A percentile compares a stretch with the other conserved stretches of the same genome.
These are phyloP conservation scores for Eucidaris tribuloides DNA, from an alignment of 35 echinoderm and acorn worm genomes.

Conservation along the genomic window DNA sequence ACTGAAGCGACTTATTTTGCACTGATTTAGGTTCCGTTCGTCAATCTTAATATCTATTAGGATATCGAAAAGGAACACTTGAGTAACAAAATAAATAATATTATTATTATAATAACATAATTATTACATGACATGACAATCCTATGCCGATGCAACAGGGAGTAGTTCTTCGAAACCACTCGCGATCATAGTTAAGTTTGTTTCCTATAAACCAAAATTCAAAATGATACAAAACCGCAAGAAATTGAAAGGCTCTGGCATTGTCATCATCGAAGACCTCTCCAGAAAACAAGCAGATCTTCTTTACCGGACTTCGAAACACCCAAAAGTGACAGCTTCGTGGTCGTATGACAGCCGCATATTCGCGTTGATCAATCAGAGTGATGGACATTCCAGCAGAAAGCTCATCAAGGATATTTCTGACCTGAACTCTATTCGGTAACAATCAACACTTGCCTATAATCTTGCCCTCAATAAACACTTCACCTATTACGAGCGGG, in stretches of 20 bases:
- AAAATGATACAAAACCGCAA: not conserved
- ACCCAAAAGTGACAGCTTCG: not conserved
- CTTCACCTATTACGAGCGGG: too few species aligned
- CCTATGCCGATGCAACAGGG: too few species aligned
- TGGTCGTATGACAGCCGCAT: not conserved
- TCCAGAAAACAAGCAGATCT: conserved; percentile 3
- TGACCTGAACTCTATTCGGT: not conserved
- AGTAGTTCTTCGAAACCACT: too few species aligned
- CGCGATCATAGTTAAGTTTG: conserved; percentile 32
- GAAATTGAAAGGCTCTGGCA: conserved; percentile 23
- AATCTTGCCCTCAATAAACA: too few species aligned
- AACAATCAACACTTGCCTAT: too few species aligned
- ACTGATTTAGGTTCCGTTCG: too few species aligned
- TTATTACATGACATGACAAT: too few species aligned
- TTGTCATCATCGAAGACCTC: conserved; percentile 25
- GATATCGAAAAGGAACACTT: too few species aligned
- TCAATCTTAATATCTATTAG: too few species aligned
- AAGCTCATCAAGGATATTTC: not conserved
- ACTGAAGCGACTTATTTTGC: too few species aligned
- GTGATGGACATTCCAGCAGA: not conserved
- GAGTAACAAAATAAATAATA: too few species aligned
- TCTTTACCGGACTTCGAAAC: not conserved
- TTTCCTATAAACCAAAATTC: not conserved
- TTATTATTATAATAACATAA: too few species aligned
- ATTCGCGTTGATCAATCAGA: conserved; percentile 1